Conservation (phyloP, 2,888 invertebrate species). For the Metacarcinus magister region DNA sequence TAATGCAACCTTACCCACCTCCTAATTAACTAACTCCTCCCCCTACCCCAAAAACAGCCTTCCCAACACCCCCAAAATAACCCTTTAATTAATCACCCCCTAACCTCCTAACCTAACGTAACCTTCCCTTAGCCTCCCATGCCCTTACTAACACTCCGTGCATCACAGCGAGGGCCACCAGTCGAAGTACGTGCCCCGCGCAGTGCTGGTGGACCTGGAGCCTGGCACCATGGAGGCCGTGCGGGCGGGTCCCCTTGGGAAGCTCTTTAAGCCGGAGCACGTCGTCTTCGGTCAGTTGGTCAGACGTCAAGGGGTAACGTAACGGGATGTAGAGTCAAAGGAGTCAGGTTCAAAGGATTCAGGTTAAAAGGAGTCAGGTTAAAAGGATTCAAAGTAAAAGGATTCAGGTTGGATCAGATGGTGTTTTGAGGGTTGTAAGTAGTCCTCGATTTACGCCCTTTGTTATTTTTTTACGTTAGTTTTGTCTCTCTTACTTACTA, state of each 20-base stretch:
- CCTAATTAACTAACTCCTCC: neutral
- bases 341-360: no score
- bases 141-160: slow-evolving; percentile 52
- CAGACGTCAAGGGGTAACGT: neutral
- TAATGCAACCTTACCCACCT: neutral
- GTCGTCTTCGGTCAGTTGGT: slow-evolving; percentile 76
- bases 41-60: neutral
- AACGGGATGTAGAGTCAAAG: neutral
- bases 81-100: neutral
- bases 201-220: slow-evolving; percentile 94
- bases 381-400: neutral
- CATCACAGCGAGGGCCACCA: slow-evolving; percentile 73
- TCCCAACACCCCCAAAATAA: neutral
- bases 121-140: neutral
- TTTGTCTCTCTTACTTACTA: neutral
- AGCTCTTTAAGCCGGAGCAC: slow-evolving; percentile 77
- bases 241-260: slow-evolving; percentile 71
- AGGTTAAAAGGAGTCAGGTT: no score
- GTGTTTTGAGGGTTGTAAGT: neutral
- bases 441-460: neutral
- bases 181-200: slow-evolving; percentile 81
- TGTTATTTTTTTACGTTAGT: neutral
- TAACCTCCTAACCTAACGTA: no score
- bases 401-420: neutral
- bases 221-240: slow-evolving; percentile 96